Evolutionary conservation across 2,113 vertebrate species (phyloP).

Genomic region (Chiloscyllium plagiosum): DNA sequence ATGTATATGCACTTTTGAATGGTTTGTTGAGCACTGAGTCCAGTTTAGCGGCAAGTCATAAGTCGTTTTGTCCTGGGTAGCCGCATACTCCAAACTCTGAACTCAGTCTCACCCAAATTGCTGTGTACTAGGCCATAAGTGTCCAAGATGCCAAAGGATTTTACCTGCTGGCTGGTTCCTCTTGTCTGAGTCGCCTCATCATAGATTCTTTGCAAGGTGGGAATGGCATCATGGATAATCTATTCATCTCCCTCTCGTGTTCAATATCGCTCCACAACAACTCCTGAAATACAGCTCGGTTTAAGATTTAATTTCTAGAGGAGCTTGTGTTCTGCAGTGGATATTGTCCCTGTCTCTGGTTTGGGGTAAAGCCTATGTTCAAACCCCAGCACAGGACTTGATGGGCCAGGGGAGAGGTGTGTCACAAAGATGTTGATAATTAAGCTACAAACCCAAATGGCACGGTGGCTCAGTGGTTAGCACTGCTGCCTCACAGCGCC

Average conservation of each 20-base stretch:
- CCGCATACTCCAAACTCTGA: not conserved
- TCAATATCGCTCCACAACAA: not conserved
- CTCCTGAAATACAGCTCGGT: not conserved
- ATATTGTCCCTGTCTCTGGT: no score
- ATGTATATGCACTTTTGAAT: not conserved
- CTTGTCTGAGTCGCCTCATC: constrained; percentile 65
- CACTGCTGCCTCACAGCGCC: no score
- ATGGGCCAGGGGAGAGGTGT: no score
- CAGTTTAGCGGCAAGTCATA: not conserved
- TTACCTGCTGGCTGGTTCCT: constrained; percentile 51
- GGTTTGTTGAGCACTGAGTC: not conserved
- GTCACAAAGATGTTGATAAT: no score
- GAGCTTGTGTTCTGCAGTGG: no score
- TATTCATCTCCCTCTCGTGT: constrained; percentile 81
- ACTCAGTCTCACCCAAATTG: not conserved
- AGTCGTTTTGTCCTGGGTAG: not conserved
- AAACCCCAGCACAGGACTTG: no score
- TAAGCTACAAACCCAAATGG: no score
- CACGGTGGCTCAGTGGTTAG: no score
- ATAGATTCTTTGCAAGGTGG: constrained; percentile 84
- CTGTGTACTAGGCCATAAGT: not conserved
- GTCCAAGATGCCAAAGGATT: not conserved
- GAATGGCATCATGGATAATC: constrained; percentile 86
- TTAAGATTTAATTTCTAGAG: not conserved
- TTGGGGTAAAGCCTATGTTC: no score